Evolutionary conservation across 2,113 vertebrate genomes (phyloP), one percentile per base, ranked within the genome.

Genomic region (Phylloscopus trochilus): DNA sequence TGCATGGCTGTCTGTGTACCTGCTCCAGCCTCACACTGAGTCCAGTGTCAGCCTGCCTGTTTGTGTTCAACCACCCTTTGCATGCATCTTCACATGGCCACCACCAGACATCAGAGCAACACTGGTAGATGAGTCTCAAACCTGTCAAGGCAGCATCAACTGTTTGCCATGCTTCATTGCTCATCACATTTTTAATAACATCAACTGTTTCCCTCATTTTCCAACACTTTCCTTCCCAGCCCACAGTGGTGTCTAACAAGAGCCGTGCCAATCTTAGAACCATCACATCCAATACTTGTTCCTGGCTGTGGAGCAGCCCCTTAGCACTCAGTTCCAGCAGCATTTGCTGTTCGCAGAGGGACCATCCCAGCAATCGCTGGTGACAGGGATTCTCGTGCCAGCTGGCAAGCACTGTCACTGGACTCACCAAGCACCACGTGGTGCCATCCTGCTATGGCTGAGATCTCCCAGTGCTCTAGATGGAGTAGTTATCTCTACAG

Each of bases 401-500:
- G 91, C 89, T 97, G 95, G 92, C 92, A 74, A 62, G 63, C 1
- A 2, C 39, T 14, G 22, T 37, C 0, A 0, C 26, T 35, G 52
- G 82, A 85, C 28, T 3, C 66, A 77, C n/a, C 15, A 9, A 92
- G 70, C 64, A 63, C 55, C 11, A 1, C 6, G 0, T 20, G 7
- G 43, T 90, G 92, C 77, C 77, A 77, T 91, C 88, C 79, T 87
- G 84, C 73, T 80, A 13, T 53, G 0, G 0, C 87, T 69, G 56
- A 87, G 41, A 75, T 91, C n/a, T 96, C 84, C 82, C 59, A 39
- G 87, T 68, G 89, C 68, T 79, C 68, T 83, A 24, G 62, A 92
- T 90, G 83, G 72, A 74, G 69, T 37, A 87, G 79, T 94, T 85
- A 90, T 87, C 89, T 80, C 88, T 81, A 76, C 87, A 93, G 93